Percentiles rank a stretch among this genome's conserved stretches.
phyloP scores from a whole-genome alignment of 2,113 vertebrate genomes.

The Microcebus murinus region DNA sequence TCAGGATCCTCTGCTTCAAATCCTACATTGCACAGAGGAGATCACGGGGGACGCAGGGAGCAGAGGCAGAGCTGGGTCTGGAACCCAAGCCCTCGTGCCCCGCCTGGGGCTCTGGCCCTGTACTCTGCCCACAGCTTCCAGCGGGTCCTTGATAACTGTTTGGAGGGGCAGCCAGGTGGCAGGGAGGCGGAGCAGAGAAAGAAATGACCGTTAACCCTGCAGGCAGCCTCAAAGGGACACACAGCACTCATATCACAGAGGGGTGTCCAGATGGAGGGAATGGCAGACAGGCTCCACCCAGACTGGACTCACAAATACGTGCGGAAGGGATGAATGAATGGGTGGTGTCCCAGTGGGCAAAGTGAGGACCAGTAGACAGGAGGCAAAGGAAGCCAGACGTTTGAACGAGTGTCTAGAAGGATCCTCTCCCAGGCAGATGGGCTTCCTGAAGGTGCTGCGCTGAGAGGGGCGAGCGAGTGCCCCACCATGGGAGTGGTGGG shows the following conservation, averaged over 20 bases:
- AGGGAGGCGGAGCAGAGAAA: background rate
- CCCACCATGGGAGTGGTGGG: background rate
- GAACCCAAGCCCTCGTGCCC: background rate
- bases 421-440: background rate
- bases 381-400: rapidly evolving
- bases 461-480: background rate
- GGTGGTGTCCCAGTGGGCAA: background rate
- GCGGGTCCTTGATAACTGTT: background rate
- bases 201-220: background rate
- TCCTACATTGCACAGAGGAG: background rate
- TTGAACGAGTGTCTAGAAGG: background rate
- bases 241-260: background rate
- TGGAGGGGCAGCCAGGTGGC: background rate
- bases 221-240: background rate
- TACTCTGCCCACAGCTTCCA: background rate
- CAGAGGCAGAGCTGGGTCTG: background rate
- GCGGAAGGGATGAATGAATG: background rate
- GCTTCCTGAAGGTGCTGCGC: rapidly evolving
- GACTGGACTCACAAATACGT: background rate
- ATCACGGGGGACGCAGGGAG: background rate
- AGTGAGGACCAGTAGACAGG: background rate
- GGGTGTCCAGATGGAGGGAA: background rate
- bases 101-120: background rate
- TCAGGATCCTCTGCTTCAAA: background rate
- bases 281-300: background rate